Evolutionary conservation across 2,888 invertebrate species (phyloP).

Genomic region (Drosophila niveifrons): DNA sequence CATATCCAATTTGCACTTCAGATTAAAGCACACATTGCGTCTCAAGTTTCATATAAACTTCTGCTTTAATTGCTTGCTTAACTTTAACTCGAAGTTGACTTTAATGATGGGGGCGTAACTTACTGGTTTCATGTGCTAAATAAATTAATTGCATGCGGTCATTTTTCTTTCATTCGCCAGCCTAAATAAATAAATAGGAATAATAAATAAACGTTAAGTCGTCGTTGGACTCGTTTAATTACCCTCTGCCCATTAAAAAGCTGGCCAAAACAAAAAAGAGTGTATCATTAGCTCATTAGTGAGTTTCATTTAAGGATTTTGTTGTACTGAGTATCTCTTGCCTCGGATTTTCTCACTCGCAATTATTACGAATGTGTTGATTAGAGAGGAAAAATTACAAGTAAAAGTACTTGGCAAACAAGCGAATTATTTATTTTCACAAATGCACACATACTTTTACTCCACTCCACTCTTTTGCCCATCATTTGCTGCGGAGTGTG

Average conservation of each 20-base stretch:
- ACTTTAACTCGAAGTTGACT: neutral
- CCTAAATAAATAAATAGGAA: conserved; percentile 19
- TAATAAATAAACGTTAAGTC: conserved; percentile 25
- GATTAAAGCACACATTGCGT: neutral
- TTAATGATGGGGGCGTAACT: conserved; percentile 2
- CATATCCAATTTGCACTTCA: neutral
- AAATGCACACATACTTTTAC: neutral
- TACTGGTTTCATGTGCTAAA: conserved; percentile 9
- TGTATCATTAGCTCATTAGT: neutral
- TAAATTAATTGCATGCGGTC: conserved; percentile 11
- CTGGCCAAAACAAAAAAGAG: neutral
- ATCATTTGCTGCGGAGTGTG: conserved; percentile 6
- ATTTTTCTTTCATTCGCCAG: conserved; percentile 5
- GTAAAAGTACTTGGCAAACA: conserved; percentile 5
- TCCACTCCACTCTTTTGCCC: neutral
- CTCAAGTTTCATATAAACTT: neutral
- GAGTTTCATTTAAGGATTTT: neutral
- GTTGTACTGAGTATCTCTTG: neutral
- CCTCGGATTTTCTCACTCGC: neutral
- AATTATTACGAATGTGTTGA: neutral
- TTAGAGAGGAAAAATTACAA: conserved; percentile 2
- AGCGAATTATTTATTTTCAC: conserved; percentile 6
- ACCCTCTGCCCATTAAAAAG: conserved; percentile 1
- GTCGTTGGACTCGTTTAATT: neutral
- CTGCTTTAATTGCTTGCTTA: neutral